Evolutionary conservation across 1,140 invertebrate genomes (phyloP).

Genomic region (Camponotus vicinus): DNA sequence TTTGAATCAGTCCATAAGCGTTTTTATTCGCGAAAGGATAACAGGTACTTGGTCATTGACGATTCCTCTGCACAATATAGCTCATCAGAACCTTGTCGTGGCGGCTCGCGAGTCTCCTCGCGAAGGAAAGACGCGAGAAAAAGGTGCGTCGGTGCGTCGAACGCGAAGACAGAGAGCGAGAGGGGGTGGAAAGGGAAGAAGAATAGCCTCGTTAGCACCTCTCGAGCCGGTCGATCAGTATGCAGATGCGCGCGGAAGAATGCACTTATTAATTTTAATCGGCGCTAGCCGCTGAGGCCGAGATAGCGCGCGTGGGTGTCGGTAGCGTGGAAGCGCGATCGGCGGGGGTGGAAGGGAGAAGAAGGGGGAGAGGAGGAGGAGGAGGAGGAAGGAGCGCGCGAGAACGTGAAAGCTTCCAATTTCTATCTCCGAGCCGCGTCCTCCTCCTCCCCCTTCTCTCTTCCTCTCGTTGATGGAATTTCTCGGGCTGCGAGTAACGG

Average conservation of each 20-base stretch:
- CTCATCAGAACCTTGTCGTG: conserved; percentile 38
- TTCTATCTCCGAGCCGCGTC: conserved; percentile 53
- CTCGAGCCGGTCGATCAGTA: conserved; percentile 58
- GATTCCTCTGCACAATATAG: conserved; percentile 12
- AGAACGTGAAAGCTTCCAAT: conserved; percentile 68
- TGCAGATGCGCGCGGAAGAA: conserved; percentile 49
- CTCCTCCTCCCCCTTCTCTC: too few species aligned
- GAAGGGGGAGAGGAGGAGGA: background rate
- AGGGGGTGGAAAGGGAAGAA: conserved; percentile 18
- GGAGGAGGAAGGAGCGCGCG: conserved; percentile 12
- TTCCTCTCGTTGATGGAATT: conserved; percentile 56
- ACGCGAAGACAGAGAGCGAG: conserved; percentile 3
- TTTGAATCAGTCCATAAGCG: background rate
- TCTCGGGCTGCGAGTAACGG: conserved; percentile 66
- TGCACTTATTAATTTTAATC: conserved; percentile 73
- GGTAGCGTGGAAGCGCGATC: conserved; percentile 16
- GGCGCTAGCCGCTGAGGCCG: conserved; percentile 10
- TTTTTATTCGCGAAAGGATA: background rate
- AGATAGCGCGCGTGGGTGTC: conserved; percentile 49
- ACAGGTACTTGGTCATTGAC: conserved; percentile 12
- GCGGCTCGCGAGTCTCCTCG: conserved; percentile 17
- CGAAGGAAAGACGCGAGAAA: conserved; percentile 64
- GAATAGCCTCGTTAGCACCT: conserved; percentile 73
- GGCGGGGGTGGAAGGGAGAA: conserved; percentile 21
- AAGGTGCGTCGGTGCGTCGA: background rate